Base-by-base conservation (phyloP, 1,140 invertebrate genomes). In the Schlechtendalia chinensis region DNA sequence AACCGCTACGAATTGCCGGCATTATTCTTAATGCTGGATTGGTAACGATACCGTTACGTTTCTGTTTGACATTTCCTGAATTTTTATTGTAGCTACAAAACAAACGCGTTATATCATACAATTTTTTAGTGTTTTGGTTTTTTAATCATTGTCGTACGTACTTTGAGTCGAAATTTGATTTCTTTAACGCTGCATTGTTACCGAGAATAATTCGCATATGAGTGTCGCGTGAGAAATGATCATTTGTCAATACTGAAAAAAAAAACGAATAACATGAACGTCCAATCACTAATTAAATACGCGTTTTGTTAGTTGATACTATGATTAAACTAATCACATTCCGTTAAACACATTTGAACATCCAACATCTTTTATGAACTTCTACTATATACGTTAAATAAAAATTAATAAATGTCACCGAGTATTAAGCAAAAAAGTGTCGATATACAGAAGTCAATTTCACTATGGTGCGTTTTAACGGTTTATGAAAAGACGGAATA, bases 191-290 rank as follows among this genome's bases (percentile, higher is more conserved):
- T 32, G 59, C 69, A 22, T 80, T 82, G 39, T 82, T 82, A 24
- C 94, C 94, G 81, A 96, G 86, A 84, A 96, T 95, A 82, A 95
- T 95, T 83, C 93, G 89, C 94, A 96, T 95, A 83, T 96, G 94
- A 12, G 94, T 94, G 85, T 96, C 93, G 12, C 93, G 88, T 47
- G 92, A 92, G 86, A 95, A 94, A 84, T 94, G 92, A 22, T 87
- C 87, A 82, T 88, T 87, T 0, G 82, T 81, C 5, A 79, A 72
- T n/a, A 82, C 82, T 32, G 90, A 81, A 83, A 83, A 11, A 19
- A 39, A 39, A 4, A n/a, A 45, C 1, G 29, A 22, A 65, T 11
- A 65, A n/a, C 17, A 63, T n/a, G n/a, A n/a, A n/a, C n/a, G n/a
- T n/a, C n/a, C n/a, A n/a, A n/a, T n/a, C n/a, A n/a, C n/a, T 5